A percentile compares a stretch with the other conserved stretches of the same genome.
Conservation (phyloP, 2,113 vertebrate genomes). For the Paradisaea rubra region DNA sequence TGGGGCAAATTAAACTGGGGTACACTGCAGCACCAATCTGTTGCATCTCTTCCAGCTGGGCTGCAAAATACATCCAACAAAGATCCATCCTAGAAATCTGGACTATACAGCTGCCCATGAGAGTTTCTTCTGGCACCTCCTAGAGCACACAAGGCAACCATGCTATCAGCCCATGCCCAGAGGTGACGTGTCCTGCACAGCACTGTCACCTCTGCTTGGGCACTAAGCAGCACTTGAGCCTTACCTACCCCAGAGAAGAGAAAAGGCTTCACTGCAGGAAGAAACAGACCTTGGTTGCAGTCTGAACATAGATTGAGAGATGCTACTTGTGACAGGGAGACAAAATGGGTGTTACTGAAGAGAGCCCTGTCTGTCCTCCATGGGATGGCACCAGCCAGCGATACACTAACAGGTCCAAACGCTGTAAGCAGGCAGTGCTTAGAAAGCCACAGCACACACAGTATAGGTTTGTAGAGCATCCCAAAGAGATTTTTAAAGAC, state of each 20-base stretch:
- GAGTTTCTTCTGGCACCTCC: neutral
- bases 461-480: neutral
- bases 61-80: neutral
- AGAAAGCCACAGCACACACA: neutral
- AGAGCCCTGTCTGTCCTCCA: neutral
- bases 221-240: neutral
- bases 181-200: neutral
- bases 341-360: neutral
- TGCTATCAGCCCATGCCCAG: neutral
- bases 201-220: neutral
- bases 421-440: neutral
- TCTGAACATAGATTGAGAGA: neutral
- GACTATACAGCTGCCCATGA: neutral
- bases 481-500: neutral
- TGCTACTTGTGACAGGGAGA: neutral
- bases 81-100: neutral
- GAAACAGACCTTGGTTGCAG: neutral
- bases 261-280: neutral
- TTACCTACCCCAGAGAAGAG: neutral
- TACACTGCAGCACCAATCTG: neutral
- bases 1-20: neutral
- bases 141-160: neutral
- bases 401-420: neutral
- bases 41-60: neutral
- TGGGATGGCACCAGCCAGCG: fast-evolving